A percentile compares a stretch with the other conserved stretches of the same genome.
Evolutionary conservation across 2,797 vertebrate species (phyloP).

Genomic region (Oryzias sinensis): DNA sequence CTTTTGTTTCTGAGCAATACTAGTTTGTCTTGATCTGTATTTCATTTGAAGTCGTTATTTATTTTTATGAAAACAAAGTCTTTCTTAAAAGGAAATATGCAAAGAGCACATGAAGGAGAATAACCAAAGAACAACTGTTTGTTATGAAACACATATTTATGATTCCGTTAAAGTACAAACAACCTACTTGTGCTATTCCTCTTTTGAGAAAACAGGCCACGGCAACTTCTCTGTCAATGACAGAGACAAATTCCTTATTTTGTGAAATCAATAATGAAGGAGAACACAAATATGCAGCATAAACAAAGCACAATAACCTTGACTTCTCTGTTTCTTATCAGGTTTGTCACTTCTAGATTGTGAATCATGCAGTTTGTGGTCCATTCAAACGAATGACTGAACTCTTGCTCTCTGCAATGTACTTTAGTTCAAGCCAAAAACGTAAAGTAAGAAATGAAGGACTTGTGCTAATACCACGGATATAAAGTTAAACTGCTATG

Average conservation of each 20-base stretch:
- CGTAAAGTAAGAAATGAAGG: slow-evolving; percentile 47
- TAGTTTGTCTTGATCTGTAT: slow-evolving; percentile 44
- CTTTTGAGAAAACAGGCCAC: slow-evolving; percentile 62
- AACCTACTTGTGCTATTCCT: slow-evolving; percentile 50
- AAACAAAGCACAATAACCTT: slow-evolving; percentile 46
- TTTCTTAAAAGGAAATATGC: slow-evolving; percentile 72
- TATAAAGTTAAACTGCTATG: slow-evolving; percentile 55
- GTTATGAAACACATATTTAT: slow-evolving; percentile 55
- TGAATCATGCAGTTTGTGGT: slow-evolving; percentile 37
- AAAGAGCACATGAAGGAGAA: slow-evolving; percentile 73
- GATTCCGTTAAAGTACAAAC: slow-evolving; percentile 54
- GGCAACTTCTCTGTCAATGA: slow-evolving; percentile 52
- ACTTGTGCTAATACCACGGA: slow-evolving; percentile 55
- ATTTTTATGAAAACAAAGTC: slow-evolving; percentile 60
- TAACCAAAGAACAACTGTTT: slow-evolving; percentile 83
- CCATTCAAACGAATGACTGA: slow-evolving; percentile 47
- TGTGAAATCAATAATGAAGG: slow-evolving; percentile 47
- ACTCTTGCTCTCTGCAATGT: slow-evolving; percentile 44
- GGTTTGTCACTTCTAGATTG: slow-evolving; percentile 50
- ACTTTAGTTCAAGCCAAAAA: slow-evolving; percentile 56
- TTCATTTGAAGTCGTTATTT: slow-evolving; percentile 74
- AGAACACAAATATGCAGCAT: slow-evolving; percentile 31
- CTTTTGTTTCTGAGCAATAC: slow-evolving; percentile 70
- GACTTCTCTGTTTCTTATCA: slow-evolving; percentile 60
- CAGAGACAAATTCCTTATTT: slow-evolving; percentile 38